Percentiles rank a stretch among this genome's conserved stretches.
Conservation (phyloP, 2,797 vertebrate species). For the Echeneis naucrates region DNA sequence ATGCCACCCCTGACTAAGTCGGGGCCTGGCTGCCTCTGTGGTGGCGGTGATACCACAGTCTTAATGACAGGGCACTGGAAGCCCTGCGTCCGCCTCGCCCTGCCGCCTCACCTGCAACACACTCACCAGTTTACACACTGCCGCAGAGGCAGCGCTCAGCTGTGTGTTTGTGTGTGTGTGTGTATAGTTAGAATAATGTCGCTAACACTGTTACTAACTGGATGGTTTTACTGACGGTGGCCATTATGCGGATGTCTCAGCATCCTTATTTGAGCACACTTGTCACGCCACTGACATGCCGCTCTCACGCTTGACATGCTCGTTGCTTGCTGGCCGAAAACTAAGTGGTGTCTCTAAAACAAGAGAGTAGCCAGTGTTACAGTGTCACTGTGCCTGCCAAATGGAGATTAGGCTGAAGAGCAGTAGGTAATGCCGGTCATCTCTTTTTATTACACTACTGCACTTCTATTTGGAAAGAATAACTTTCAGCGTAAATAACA, state of each 20-base stretch:
- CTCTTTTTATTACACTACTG: conserved; percentile 6
- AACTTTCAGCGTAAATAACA: neutral
- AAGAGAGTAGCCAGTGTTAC: conserved; percentile 26
- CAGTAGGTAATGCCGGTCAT: conserved; percentile 20
- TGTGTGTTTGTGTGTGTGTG: conserved; percentile 48
- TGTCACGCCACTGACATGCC: conserved; percentile 78
- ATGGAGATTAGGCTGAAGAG: conserved; percentile 33
- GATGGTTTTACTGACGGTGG: conserved; percentile 80
- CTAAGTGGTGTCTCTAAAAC: conserved; percentile 54
- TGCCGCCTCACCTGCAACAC: conserved; percentile 82
- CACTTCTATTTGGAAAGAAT: neutral
- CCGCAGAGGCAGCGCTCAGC: conserved; percentile 52
- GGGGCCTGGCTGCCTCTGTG: conserved; percentile 65
- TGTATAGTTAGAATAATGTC: conserved; percentile 75
- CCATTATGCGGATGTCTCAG: conserved; percentile 81
- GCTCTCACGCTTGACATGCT: conserved; percentile 74
- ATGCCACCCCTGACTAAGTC: conserved; percentile 82
- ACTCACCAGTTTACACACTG: conserved; percentile 73
- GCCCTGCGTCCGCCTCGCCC: conserved; percentile 79
- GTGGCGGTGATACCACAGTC: conserved; percentile 75
- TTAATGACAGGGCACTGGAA: conserved; percentile 79
- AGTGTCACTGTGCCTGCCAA: conserved; percentile 33
- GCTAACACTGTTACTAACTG: conserved; percentile 81
- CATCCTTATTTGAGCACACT: conserved; percentile 75
- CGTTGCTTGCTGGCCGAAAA: conserved; percentile 37